Base-by-base conservation (phyloP, 2,113 vertebrate species). In the Semnornis frantzii region DNA sequence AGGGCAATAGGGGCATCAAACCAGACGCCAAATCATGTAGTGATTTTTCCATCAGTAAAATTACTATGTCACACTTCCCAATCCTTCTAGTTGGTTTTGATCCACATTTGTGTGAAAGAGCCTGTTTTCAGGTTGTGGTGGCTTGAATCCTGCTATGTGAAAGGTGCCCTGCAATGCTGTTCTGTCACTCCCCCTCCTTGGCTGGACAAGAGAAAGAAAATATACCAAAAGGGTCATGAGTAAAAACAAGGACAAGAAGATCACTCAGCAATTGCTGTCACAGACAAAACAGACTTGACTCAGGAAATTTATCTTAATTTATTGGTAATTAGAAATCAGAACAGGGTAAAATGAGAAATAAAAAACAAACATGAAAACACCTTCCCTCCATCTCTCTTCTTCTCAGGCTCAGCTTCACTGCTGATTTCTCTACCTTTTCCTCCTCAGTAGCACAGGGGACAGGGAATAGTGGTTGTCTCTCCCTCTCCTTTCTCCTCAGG, bases 231-330 rank as follows among this genome's bases (percentile, higher is more conserved):
- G 62, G 25, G 18, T 54, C 10, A 2, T 54, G 48, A 6, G 14
- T 16, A 5, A 6, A 27, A 12, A 21, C 42, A 33, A 55, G 37
- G 13, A 13, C 50, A 37, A 23, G 33, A 23, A 39, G 62, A 64
- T 64, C 34, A 39, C 24, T 64, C 59, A 87, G 15, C 11, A 37
- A 28, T 31, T 62, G 31, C 4, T 0, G 0, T 18, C 44, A 72
- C 0, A 0, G 20, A n/a, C 16, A 92, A 82, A 71, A 9, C n/a
- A 52, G 68, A 52, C 46, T 19, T 8, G 3, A 54, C 17, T 71
- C 17, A 5, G 10, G 69, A 17, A 71, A 37, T 20, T 20, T 28
- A 54, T 10, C 27, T 52, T 27, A 44, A 44, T 46, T 46, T 46
- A 46, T 46, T 46, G 44, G 44, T 15, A 46, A 46, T 46, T 46